phyloP scores from a whole-genome alignment of 2,113 vertebrate species.

The Neogale vison region DNA sequence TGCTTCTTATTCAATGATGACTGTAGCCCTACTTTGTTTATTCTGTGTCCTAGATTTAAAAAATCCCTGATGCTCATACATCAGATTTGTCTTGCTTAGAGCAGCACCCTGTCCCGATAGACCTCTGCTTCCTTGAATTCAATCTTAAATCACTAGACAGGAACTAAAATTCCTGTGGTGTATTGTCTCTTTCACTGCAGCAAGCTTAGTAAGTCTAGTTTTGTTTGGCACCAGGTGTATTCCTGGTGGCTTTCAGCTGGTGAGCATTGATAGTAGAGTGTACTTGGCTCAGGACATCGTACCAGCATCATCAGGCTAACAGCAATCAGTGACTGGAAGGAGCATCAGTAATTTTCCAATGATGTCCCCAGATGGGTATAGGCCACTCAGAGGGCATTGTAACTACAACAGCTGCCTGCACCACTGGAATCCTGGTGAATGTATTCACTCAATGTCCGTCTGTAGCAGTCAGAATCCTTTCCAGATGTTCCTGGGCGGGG shows the following conservation, averaged over 20 bases:
- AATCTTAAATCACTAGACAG: not conserved
- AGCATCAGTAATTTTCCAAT: not conserved
- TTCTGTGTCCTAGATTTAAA: not conserved
- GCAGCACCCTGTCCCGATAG: not conserved
- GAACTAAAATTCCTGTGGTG: not conserved
- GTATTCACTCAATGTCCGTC: not conserved
- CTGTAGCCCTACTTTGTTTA: not conserved
- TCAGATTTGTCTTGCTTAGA: not conserved
- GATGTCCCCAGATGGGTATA: not conserved
- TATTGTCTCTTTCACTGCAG: not conserved
- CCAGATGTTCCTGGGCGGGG: not conserved
- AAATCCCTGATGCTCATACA: not conserved
- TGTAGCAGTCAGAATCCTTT: not conserved
- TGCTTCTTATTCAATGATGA: not conserved
- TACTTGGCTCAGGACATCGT: not conserved
- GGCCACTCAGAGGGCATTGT: not conserved
- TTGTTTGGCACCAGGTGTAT: not conserved
- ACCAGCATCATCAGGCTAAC: not conserved
- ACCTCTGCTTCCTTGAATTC: not conserved
- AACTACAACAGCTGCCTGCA: not conserved
- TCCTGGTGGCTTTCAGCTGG: not conserved
- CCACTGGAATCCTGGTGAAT: not conserved
- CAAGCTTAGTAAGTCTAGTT: not conserved
- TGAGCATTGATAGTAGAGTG: not conserved
- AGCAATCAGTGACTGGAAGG: not conserved